A percentile compares a stretch with the other conserved stretches of the same genome.
Conservation (phyloP, 2,888 invertebrate species). For the Saturnia japonica region DNA sequence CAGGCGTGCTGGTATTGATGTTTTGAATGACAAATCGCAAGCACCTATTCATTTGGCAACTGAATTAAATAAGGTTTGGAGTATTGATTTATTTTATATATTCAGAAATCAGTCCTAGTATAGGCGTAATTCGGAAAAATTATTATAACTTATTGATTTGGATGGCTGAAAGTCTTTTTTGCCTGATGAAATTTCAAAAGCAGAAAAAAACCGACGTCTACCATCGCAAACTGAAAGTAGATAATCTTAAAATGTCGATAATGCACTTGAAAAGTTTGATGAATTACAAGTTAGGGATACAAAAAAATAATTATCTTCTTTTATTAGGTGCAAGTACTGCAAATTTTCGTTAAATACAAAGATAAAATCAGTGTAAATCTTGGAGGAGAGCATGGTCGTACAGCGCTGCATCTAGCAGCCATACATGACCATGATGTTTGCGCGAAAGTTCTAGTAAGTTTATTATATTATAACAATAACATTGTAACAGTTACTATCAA, state of each 20-base stretch:
- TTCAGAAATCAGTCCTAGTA: background rate
- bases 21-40: slow-evolving; percentile 89
- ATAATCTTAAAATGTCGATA: background rate
- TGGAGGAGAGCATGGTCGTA: slow-evolving; percentile 90
- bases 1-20: slow-evolving; percentile 86
- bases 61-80: slow-evolving; percentile 84
- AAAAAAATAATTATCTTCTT: slow-evolving; percentile 13
- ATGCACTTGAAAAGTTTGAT: background rate
- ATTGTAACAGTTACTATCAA: too few species aligned
- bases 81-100: background rate
- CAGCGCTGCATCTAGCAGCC: slow-evolving; percentile 92
- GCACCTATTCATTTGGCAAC: slow-evolving; percentile 91
- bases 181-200: background rate
- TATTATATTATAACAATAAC: background rate
- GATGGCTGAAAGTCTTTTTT: background rate
- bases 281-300: background rate
- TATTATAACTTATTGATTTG: background rate
- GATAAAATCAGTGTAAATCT: slow-evolving; percentile 87
- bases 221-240: background rate
- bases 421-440: slow-evolving; percentile 92
- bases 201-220: background rate
- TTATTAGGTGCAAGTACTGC: slow-evolving; percentile 83
- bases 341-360: slow-evolving; percentile 86
- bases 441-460: slow-evolving; percentile 88
- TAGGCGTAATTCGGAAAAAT: background rate